Evolutionary conservation across 1,140 invertebrate genomes (phyloP), one percentile per base, ranked within the genome.

Genomic region (Aleiodes sp.): DNA sequence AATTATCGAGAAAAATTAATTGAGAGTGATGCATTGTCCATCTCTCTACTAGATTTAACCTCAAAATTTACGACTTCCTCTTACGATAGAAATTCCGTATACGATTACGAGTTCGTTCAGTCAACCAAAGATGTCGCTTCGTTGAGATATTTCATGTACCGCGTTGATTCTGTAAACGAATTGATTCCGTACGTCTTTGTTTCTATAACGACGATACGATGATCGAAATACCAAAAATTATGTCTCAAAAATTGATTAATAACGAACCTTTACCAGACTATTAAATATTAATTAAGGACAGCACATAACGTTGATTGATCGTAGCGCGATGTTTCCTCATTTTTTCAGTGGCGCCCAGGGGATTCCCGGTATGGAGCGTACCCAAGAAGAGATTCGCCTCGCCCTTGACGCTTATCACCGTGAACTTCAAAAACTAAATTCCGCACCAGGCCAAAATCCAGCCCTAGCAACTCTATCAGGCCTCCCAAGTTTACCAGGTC

Each of bases 321-420:
- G 79, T 84, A 86, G 85, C 69, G 83, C 82, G 81, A 85, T 94
- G 82, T 92, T 95, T 86, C 93, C 94, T 67, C 93, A 93, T 76
- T 92, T 94, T 88, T 92, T 95, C 83, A 93, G 92, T 75, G 89
- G 83, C 6, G 70, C 79, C 46, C 85, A 84, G 68, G 86, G 87
- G 35, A 79, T 89, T 85, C 87, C 88, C 72, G 82, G 89, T 70
- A 91, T 92, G 76, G 94, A 92, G 69, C 89, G 92, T 70, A 92
- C 92, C 61, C 92, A 91, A 75, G 95, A 98, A 72, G 94, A 95
- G 35, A 94, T 97, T 78, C 89, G 96, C 70, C 87, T 97, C 87
- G 94, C 94, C 0, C 84, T 97, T 10, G 94, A 96, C 74, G 93
- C 95, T n/a, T 96, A 96, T 82, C 94, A 96, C 78, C 89, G 95